Evolutionary conservation across 1,140 invertebrate genomes (phyloP), one percentile per base, ranked within the genome.

Genomic region (Aleiodes sp.): DNA sequence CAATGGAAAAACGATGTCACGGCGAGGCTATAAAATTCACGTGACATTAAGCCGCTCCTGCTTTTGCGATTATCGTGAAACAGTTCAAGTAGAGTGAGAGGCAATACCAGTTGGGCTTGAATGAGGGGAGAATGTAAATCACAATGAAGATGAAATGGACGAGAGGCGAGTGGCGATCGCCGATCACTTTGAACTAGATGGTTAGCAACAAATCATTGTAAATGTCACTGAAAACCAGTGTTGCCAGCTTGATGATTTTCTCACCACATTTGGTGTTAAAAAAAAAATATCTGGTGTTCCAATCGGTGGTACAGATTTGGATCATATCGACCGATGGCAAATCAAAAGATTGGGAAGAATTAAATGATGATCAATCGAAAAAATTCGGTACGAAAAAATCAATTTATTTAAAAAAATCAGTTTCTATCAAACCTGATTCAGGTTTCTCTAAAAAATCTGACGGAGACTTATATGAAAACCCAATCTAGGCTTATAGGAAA

Each of bases 141-240:
- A 24, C 3, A 26, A 59, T 16, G 52, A 19, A 35, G 56, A 62
- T 71, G 66, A 72, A 70, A 28, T 70, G 69, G 57, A 52, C 74
- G 71, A 68, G 60, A 64, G 41, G 59, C 46, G 14, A 26, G 29
- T 56, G 63, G 39, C 52, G 68, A 65, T 59, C 62, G 61, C 63
- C 60, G 68, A 33, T 37, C 33, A 65, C 66, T 46, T 78, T 68
- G 59, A 74, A 73, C 62, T 72, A 79, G 78, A 77, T 74, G 75
- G 79, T 77, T 65, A 73, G 43, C 35, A n/a, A 63, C 73, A 19
- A 24, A 24, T 52, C 9, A 52, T 65, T 72, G 61, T 80, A 82
- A 82, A 82, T 82, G 79, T 80, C 79, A 80, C 73, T 78, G 71
- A 33, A n/a, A n/a, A n/a, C n/a, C n/a, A n/a, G n/a, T n/a, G n/a